A percentile compares a stretch with the other conserved stretches of the same genome.
Evolutionary conservation across 2,113 vertebrate genomes (phyloP).

Genomic region (Pachypanchax playfairii): DNA sequence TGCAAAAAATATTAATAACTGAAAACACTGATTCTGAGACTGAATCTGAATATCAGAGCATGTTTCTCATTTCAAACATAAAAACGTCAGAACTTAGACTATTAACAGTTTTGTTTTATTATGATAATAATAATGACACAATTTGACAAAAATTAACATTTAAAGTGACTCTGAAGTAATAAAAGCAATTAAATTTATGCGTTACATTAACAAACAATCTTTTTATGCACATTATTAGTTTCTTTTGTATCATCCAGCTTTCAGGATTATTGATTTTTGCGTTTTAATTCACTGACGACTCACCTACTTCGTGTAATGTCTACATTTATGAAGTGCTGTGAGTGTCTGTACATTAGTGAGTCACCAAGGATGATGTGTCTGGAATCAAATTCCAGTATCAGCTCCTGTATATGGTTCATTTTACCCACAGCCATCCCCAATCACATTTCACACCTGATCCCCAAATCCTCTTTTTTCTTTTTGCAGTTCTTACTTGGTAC

Average conservation of each 20-base stretch:
- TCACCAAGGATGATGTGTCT: constrained; percentile 4
- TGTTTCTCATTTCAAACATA: neutral
- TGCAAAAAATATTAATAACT: neutral
- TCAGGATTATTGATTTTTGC: constrained; percentile 47
- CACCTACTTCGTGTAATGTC: constrained; percentile 26
- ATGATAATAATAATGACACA: too few species aligned
- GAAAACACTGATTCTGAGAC: neutral
- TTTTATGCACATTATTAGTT: constrained; percentile 2
- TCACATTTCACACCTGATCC: constrained; percentile 64
- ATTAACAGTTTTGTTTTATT: too few species aligned
- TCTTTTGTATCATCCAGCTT: constrained; percentile 16
- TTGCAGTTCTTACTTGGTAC: constrained; percentile 92
- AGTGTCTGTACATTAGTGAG: constrained; percentile 16
- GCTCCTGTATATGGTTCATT: constrained; percentile 42
- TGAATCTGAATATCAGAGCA: neutral
- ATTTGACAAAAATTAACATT: too few species aligned
- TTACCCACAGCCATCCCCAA: constrained; percentile 24
- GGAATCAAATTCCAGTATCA: constrained; percentile 30
- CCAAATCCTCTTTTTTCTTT: constrained; percentile 1
- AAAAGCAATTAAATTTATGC: too few species aligned
- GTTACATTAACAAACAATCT: too few species aligned
- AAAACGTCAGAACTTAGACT: too few species aligned
- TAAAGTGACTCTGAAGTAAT: too few species aligned
- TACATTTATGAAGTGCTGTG: constrained; percentile 21
- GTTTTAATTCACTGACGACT: constrained; percentile 35